Base-by-base conservation (phyloP, 1,140 invertebrate genomes). In the Anagrus nilaparvatae region DNA sequence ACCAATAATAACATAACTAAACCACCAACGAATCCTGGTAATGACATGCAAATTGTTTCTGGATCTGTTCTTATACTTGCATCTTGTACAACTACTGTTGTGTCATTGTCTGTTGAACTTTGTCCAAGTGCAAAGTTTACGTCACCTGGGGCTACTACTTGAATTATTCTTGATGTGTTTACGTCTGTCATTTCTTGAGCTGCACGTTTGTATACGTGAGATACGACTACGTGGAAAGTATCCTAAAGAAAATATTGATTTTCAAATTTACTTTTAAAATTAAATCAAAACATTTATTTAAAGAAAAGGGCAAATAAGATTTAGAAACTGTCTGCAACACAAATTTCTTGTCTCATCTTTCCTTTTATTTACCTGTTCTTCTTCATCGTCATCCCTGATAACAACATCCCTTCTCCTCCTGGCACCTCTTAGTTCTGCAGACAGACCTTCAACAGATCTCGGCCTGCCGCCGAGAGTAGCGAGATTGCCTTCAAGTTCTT, bases 101-200 rank as follows among this genome's bases (percentile, higher is more conserved):
- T 85, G 55, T 88, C 85, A 61, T 90, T 87, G 46, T 70, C 79
- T 5, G 74, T 63, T 34, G 77, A 78, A 43, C 76, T 76, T 19
- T 78, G 75, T 48, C 81, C 81, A 14, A 94, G 65, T 1, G 84
- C 87, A 59, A 94, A 94, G 55, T 92, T 92, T 0, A 94, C 88
- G 59, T 94, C 90, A 29, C 89, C 90, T 0, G 90, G 89, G 6
- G 89, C 86, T 0, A 94, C 90, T 2, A 94, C 90, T 63, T 92
- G 89, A 52, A 95, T 92, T 21, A 78, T 84, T 53, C 88, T 72
- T 55, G 84, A 87, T 16, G 89, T 94, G 55, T 89, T 87, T 1
- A 95, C 87, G 57, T 94, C 89, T 13, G 87, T 92, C 87, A 91
- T 91, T 63, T 90, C 86, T 67, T 90, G 86, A 33, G 87, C 79